Conservation (phyloP, 2,888 invertebrate genomes). For the Chrysolina haemoptera region DNA sequence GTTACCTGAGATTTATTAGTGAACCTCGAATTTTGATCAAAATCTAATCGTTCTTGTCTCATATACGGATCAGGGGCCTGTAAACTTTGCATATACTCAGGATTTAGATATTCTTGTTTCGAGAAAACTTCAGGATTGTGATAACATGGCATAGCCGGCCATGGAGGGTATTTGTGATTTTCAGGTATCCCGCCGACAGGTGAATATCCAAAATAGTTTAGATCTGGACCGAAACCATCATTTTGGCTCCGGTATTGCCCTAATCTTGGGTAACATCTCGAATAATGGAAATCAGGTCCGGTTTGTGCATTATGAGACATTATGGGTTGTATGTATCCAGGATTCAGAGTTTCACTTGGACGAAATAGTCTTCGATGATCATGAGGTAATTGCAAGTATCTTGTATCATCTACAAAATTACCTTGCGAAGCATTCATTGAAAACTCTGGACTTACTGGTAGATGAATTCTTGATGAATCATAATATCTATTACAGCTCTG, state of each 20-base stretch:
- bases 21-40: slow-evolving; percentile 15
- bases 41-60: not conserved
- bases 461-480: not conserved
- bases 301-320: not conserved
- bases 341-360: slow-evolving; percentile 4
- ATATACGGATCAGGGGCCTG: not conserved
- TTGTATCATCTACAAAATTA: not conserved
- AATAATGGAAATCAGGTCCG: not conserved
- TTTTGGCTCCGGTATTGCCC: not conserved
- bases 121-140: not conserved
- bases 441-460: not conserved
- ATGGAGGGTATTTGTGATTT: not conserved
- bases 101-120: not conserved
- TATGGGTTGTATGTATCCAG: not conserved
- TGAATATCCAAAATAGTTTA: not conserved
- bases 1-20: slow-evolving; percentile 6
- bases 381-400: not conserved
- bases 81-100: not conserved
- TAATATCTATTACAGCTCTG: not conserved
- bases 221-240: slow-evolving; percentile 1
- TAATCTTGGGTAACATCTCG: not conserved
- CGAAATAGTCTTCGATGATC: not conserved
- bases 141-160: not conserved
- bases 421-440: not conserved
- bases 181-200: not conserved